A percentile compares a stretch with the other conserved stretches of the same genome.
Conservation (phyloP, 2,888 invertebrate species). For the Epicampocera succincta region DNA sequence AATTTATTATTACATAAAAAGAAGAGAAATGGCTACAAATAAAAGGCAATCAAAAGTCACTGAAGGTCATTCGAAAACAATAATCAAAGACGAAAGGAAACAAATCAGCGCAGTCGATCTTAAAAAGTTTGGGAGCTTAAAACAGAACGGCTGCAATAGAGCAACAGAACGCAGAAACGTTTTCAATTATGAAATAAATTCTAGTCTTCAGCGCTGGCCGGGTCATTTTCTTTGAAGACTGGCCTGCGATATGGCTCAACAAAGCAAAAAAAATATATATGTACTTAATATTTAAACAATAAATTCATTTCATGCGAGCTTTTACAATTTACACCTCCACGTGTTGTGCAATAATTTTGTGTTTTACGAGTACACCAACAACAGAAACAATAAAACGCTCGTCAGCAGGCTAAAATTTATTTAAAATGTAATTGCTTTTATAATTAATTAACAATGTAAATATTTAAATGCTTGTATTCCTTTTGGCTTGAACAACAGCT, state of each 20-base stretch:
- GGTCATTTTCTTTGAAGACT: too few species aligned
- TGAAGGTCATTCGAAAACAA: neutral
- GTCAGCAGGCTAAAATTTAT: conserved; percentile 6
- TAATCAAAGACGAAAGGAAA: neutral
- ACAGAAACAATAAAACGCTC: neutral
- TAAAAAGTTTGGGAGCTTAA: too few species aligned
- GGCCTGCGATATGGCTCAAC: neutral
- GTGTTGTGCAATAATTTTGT: neutral
- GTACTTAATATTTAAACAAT: conserved; percentile 1
- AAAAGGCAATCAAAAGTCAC: neutral
- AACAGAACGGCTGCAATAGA: too few species aligned
- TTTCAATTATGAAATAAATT: too few species aligned
- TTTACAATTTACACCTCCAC: conserved; percentile 6
- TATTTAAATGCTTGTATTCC: conserved; percentile 17
- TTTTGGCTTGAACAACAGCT: conserved; percentile 8
- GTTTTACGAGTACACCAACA: too few species aligned
- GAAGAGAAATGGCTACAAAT: neutral
- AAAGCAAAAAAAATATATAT: too few species aligned
- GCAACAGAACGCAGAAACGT: too few species aligned
- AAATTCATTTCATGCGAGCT: neutral
- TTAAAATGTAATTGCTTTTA: neutral
- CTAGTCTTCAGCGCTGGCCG: too few species aligned
- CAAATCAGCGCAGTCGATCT: too few species aligned
- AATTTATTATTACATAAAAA: conserved; percentile 29
- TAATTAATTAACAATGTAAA: conserved; percentile 3